Percentiles rank a stretch among this genome's conserved stretches.
Evolutionary conservation across 2,888 invertebrate species (phyloP).

Genomic region (Pterobdella sp.): DNA sequence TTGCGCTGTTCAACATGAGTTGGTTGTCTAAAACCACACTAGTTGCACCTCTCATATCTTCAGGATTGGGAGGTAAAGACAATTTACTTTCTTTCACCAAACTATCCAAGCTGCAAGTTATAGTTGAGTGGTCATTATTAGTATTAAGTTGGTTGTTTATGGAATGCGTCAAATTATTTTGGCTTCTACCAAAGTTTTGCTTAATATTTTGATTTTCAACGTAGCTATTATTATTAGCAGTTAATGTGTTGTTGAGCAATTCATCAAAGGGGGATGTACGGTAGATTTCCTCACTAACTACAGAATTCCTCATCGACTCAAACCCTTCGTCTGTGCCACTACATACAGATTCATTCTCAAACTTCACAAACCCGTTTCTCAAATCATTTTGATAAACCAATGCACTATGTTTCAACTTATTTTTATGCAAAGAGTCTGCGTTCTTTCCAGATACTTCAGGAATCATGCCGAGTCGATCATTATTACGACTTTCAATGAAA

Average conservation of each 20-base stretch:
- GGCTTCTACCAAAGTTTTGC: background rate
- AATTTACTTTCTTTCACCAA: background rate
- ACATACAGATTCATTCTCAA: constrained; percentile 20
- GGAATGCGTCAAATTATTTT: background rate
- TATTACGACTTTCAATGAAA: background rate
- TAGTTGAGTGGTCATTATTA: background rate
- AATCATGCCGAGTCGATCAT: background rate
- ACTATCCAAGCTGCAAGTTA: constrained; percentile 14
- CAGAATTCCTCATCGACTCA: constrained; percentile 29
- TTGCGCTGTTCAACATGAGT: background rate
- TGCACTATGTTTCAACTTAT: no score
- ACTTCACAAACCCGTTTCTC: background rate
- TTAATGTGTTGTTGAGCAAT: background rate
- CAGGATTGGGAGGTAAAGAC: background rate
- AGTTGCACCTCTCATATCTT: constrained; percentile 18
- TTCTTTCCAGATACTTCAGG: no score
- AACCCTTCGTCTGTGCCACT: constrained; percentile 28
- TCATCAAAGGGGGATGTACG: constrained; percentile 14
- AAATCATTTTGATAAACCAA: no score
- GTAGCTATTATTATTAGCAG: background rate
- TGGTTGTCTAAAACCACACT: constrained; percentile 5
- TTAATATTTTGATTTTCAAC: no score
- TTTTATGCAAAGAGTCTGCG: no score
- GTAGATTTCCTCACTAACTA: constrained; percentile 6
- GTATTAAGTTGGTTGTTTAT: background rate